Base-by-base conservation (phyloP, 2,113 vertebrate species). In the Galbula dea region DNA sequence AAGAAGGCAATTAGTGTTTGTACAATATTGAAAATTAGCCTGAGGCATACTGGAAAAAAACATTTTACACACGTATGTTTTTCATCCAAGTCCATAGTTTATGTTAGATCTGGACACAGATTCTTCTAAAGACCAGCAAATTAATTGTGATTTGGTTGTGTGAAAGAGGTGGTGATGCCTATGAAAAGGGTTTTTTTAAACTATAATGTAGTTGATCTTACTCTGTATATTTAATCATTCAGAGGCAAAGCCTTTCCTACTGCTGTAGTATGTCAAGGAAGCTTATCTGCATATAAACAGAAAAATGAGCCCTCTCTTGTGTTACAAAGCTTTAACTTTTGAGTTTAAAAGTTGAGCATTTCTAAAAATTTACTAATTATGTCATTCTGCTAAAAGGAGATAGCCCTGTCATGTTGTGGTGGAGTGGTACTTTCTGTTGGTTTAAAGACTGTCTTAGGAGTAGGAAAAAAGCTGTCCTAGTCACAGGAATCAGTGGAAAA, bases 1-100 rank as follows among this genome's bases (percentile, higher is more conserved):
- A 85, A 94, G 68, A 93, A 80, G 67, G 24, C 88, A 83, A 55
- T 89, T 88, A 88, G 86, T 71, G 45, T 79, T 95, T 91, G 59
- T 86, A 66, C 68, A 86, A 57, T 77, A 91, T 71, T 90, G 68
- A 83, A 89, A 95, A 85, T 89, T 32, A 85, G 54, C 77, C 39
- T 0, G 0, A 72, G 57, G 61, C 52, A 11, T 36, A 12, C 51
- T 87, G 68, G 59, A 73, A 88, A 85, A 89, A 89, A 55, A 11
- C 43, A 29, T 32, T 94, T 84, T 83, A 65, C n/a, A 52, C 17
- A 17, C 26, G 23, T 82, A 7, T 80, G n/a, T 77, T 91, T 89
- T 91, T 43, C 21, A 77, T 67, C 27, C 29, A 39, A 0, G 82
- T 85, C 36, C 43, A 12, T 32, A 30, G 51, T 62, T 91, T 80